phyloP scores from a whole-genome alignment of 2,888 invertebrate genomes.

The Deilephila elpenor region DNA sequence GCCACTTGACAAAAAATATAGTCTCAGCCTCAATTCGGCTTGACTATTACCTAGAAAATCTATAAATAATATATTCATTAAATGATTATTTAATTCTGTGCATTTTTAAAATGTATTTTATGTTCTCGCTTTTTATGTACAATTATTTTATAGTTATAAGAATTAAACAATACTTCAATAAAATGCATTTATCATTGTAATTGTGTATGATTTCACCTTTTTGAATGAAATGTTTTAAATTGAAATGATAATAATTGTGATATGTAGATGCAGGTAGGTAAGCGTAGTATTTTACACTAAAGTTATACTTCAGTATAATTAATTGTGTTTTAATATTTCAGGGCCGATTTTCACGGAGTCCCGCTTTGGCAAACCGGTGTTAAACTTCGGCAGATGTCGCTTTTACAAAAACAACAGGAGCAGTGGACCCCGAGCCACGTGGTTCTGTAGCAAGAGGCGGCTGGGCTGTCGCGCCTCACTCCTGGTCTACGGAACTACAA shows the following conservation, averaged over 20 bases:
- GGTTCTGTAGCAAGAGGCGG: slow-evolving; percentile 56
- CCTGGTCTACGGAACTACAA: neutral
- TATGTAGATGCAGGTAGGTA: neutral
- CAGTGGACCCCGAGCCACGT: slow-evolving; percentile 50
- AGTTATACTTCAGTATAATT: neutral
- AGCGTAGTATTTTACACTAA: neutral
- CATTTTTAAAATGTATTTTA: too few relatives aligned
- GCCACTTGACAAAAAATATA: too few relatives aligned
- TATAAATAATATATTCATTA: too few relatives aligned
- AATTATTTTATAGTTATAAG: neutral
- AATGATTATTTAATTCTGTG: too few relatives aligned
- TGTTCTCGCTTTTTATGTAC: too few relatives aligned
- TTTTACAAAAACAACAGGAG: slow-evolving; percentile 57
- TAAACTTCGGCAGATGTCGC: slow-evolving; percentile 51
- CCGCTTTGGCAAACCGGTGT: slow-evolving; percentile 51
- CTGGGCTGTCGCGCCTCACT: slow-evolving; percentile 31
- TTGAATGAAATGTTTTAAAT: too few relatives aligned
- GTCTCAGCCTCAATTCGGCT: too few relatives aligned
- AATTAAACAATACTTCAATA: neutral
- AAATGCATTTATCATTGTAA: neutral
- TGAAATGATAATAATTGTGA: too few relatives aligned
- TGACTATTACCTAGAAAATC: too few relatives aligned
- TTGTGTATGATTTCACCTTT: neutral
- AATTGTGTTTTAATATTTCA: slow-evolving; percentile 33
- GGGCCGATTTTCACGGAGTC: slow-evolving; percentile 43